phyloP scores from a whole-genome alignment of 2,113 vertebrate species.

The rat (Rattus norvegicus) region GRCr8 NC_086026.1:100128501-100129000 shows the following conservation, averaged over 20 bases:
- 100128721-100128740: conserved; percentile 82
- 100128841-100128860: conserved; percentile 53
- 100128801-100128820: neutral
- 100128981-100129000: conserved; percentile 78
- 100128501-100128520: conserved; percentile 93
- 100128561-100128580: conserved; percentile 95
- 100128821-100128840: conserved; percentile 80
- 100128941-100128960: conserved; percentile 89
- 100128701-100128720: conserved; percentile 89
- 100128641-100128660: conserved; percentile 93
- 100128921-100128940: conserved; percentile 80
- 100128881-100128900: conserved; percentile 73
- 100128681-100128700: conserved; percentile 90
- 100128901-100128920: conserved; percentile 83
- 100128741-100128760: conserved; percentile 90
- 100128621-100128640: conserved; percentile 95
- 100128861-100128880: conserved; percentile 27
- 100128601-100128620: conserved; percentile 93
- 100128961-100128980: conserved; percentile 87
- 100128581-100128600: conserved; percentile 94
- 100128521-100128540: conserved; percentile 91
- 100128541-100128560: conserved; percentile 93
- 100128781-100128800: conserved; percentile 80
- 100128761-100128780: conserved; percentile 88
- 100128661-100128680: conserved; percentile 90